Conservation (phyloP, 2,797 vertebrate genomes). For the Sciurus carolinensis region DNA sequence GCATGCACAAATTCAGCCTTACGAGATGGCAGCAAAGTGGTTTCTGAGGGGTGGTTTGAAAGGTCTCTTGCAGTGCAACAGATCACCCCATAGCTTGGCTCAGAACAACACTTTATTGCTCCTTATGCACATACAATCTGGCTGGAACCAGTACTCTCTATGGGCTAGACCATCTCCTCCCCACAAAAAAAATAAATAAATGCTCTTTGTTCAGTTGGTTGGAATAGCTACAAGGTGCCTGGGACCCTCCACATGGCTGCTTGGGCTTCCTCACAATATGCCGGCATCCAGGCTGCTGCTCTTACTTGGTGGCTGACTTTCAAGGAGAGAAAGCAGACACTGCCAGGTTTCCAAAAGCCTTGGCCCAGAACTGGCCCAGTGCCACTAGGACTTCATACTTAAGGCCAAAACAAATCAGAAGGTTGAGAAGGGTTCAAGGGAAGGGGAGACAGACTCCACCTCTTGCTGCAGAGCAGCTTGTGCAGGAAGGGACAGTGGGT, state of each 20-base stretch:
- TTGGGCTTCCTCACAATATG: neutral
- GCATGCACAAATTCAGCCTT: too few relatives aligned
- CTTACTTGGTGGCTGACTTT: neutral
- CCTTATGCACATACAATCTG: neutral
- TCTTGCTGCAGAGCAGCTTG: accelerated
- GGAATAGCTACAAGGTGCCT: neutral
- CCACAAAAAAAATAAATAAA: neutral
- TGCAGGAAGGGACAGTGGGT: neutral
- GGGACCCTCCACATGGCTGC: accelerated
- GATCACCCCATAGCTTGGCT: neutral
- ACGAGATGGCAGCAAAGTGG: too few relatives aligned
- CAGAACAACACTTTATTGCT: neutral
- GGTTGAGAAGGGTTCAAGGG: neutral
- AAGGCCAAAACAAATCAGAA: neutral
- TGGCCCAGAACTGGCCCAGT: neutral
- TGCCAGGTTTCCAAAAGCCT: neutral
- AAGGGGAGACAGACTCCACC: neutral
- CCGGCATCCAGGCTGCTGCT: too few relatives aligned
- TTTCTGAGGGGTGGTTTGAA: neutral
- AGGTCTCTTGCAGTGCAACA: neutral
- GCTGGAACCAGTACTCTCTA: neutral
- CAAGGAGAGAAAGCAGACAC: neutral
- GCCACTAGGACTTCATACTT: neutral
- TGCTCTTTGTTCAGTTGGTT: neutral
- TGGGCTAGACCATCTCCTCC: neutral